Base-by-base conservation (phyloP, 2,888 invertebrate genomes). In the Perizoma flavofasciatum region DNA sequence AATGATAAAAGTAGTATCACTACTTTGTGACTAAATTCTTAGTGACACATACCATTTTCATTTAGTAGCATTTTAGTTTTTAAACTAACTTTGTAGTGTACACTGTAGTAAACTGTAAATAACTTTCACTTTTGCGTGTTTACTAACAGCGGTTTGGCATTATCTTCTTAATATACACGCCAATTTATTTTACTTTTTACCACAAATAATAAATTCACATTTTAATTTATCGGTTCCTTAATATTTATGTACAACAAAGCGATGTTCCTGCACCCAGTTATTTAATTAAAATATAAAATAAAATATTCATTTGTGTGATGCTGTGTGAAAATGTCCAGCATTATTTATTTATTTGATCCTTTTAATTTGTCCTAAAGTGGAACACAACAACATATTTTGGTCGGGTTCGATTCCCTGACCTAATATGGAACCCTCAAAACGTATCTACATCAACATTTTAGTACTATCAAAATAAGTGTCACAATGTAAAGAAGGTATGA, bases 21-120 rank as follows among this genome's bases (percentile, higher is more conserved):
- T 40, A 59, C 55, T 58, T 53, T 62, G 55, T 68, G 60, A 65
- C 61, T 66, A 67, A 62, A 57, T 52, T 47, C 54, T 50, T 57
- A 57, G 55, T 61, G 59, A 69, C 66, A 65, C 62, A 59, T 61
- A 49, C 59, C 67, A 67, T 65, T 65, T 63, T 61, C 68, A 68
- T 69, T 63, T 67, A 61, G 63, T 61, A 61, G 66, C 66, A 69
- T 66, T 64, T 55, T 62, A 63, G 58, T 56, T 60, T 49, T 47
- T 45, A 49, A 37, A 40, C 46, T 53, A 54, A 47, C 32, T 46
- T 45, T 46, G 49, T 68, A 69, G 65, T 51, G 46, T 64, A 59
- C 66, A 68, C 64, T 59, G 59, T 67, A 64, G 57, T 49, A 41
- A 61, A 60, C 47, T 45, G 47, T 62, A 50, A 55, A 55, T 65